phyloP scores from a whole-genome alignment of 2,113 vertebrate genomes.

The Murina feae region DNA sequence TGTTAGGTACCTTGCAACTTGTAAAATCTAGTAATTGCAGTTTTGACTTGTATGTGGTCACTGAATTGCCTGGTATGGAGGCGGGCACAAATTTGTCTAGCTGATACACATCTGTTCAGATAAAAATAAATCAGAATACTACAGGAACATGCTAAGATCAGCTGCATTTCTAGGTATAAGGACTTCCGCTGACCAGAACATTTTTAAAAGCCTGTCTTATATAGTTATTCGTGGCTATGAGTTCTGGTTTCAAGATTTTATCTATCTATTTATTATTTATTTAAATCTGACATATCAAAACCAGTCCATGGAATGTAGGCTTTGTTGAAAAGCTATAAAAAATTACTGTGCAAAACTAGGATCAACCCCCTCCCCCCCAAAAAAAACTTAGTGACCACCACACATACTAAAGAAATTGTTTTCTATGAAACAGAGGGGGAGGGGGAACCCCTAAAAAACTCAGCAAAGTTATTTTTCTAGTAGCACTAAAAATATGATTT shows the following conservation, averaged over 20 bases:
- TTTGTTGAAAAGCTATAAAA: conserved; percentile 4
- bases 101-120: not conserved
- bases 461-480: not conserved
- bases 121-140: not conserved
- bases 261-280: not conserved
- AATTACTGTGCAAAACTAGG: not conserved
- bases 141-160: not conserved
- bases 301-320: not conserved
- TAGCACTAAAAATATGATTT: not conserved
- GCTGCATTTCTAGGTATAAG: not conserved
- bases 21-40: not conserved
- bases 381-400: not conserved
- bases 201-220: not conserved
- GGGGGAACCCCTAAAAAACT: not conserved
- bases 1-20: not conserved
- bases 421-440: not conserved
- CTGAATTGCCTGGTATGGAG: not conserved
- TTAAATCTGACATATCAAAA: not conserved
- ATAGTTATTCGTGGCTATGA: not conserved
- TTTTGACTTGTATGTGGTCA: not conserved
- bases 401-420: not conserved
- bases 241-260: conserved; percentile 2
- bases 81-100: not conserved
- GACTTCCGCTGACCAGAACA: not conserved
- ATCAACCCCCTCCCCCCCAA: no score